Evolutionary conservation across 2,113 vertebrate genomes (phyloP), one percentile per base, ranked within the genome.

Genomic region (Thamnaconus septentrionalis): DNA sequence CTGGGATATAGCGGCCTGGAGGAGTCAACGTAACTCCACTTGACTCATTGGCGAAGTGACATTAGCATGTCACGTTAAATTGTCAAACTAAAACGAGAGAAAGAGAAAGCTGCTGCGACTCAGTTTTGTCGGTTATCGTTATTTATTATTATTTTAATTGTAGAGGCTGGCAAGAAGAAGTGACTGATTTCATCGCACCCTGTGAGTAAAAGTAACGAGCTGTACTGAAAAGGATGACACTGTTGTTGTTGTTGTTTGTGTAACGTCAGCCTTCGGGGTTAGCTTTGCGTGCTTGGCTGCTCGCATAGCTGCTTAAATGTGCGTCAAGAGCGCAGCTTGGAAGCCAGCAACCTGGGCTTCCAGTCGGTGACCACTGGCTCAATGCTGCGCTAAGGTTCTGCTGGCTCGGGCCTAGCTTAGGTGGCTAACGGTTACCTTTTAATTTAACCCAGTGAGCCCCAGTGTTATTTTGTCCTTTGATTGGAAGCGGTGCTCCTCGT

Each of bases 121-220:
- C 73, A 41, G 60, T 64, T 31, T 31, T 31, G 18, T 31, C 18
- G 18, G 18, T 31, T 31, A 31, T 31, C 18, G 18, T 31, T 31
- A 31, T 31, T 31, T 31, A 57, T 5, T 66, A 75, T 82, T 56
- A 47, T 45, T 9, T 42, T 50, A 64, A 49, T 39, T 7, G 9
- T 41, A 8, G 56, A 12, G 61, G 69, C 69, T 82, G 80, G 18
- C 18, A 31, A 31, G 64, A 56, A 69, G 57, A 84, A 45, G 39
- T 54, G 44, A 64, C 73, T 64, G 56, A 40, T 83, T 85, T 81
- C 80, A 71, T 64, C 79, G 66, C 61, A 48, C 10, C 50, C 51
- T 54, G 88, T 90, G 66, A 88, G 88, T 87, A 84, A 53, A 64
- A 51, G 12, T 1, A 41, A 87, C 81, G 81, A 85, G 49, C 56